These are phyloP conservation scores for Euwallacea similis DNA, from an alignment of 1,140 invertebrate genomes.

Conservation along the genomic window DNA sequence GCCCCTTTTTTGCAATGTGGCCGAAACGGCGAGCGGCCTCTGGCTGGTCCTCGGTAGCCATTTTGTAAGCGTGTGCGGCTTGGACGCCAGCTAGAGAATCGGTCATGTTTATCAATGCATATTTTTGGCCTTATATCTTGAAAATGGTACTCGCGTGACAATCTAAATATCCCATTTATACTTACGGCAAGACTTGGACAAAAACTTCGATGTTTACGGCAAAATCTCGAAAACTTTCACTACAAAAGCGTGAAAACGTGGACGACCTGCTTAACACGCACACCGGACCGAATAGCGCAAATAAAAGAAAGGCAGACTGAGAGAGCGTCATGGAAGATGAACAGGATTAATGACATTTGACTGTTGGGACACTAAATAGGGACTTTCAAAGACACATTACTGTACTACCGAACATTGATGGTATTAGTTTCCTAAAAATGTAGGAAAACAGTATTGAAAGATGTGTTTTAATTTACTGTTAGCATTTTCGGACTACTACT, in stretches of 20 bases:
- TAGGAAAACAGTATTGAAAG: too few relatives aligned
- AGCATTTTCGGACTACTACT: too few relatives aligned
- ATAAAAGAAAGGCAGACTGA: too few relatives aligned
- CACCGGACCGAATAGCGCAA: too few relatives aligned
- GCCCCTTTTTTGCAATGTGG: constrained; percentile 22
- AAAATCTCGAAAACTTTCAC: constrained; percentile 6
- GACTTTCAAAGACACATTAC: too few relatives aligned
- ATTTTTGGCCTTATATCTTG: neutral
- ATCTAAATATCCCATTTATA: neutral
- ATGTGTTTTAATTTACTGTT: too few relatives aligned
- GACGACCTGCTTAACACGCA: too few relatives aligned
- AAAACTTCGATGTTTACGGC: neutral
- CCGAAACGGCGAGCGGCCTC: constrained; percentile 19
- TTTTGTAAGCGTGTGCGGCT: constrained; percentile 40
- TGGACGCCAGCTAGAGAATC: constrained; percentile 29
- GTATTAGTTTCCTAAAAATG: too few relatives aligned
- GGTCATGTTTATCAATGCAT: constrained; percentile 24
- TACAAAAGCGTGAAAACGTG: neutral
- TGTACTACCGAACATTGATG: too few relatives aligned
- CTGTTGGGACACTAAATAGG: too few relatives aligned
- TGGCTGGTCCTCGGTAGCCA: constrained; percentile 42
- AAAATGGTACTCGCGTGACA: neutral
- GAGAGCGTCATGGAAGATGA: too few relatives aligned
- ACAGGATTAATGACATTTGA: too few relatives aligned
- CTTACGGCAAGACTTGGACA: constrained; percentile 7